Base-by-base conservation (phyloP, 2,888 invertebrate species). In the Cryptus viduatorius region DNA sequence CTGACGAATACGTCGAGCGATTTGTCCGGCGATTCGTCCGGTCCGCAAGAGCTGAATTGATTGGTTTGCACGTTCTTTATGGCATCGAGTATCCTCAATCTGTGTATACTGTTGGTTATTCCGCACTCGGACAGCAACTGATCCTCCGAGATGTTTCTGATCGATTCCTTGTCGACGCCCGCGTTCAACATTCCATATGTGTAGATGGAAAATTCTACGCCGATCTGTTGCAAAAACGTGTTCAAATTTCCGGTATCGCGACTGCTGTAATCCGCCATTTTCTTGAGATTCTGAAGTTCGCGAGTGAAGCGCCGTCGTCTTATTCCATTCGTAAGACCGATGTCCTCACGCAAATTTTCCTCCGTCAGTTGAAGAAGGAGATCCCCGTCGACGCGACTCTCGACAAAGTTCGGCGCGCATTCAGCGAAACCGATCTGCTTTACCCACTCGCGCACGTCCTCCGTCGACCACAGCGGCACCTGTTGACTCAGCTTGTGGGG, bases 401-500 rank as follows among this genome's bases (percentile, higher is more conserved):
- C 97, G 64, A 96, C 96, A 93, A 99, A 99, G 93, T 97, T 97
- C 1, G 94, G 95, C 2, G 97, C 96, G 90, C 97, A 98, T 91
- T 97, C 97, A 16, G 96, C 95, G 93, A 99, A 99, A 0, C 99
- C 99, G 90, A 99, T 98, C 95, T 99, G 99, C 92, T 98, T 98
- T 0, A 99, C 98, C 99, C 99, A 99, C 94, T 99, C 98, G 89
- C 97, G 95, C 0, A 99, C 99, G 93, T 99, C 99, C 93, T 98
- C 98, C 24, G 97, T 97, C 0, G 98, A 98, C 99, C 99, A 99
- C 7, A 99, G 95, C 0, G 99, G 99, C 56, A 99, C 99, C 94
- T 99, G 99, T 93, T 99, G 99, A 48, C 99, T 98, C 79, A 99
- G 94, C 93, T 99, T 99, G 94, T 99, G 99, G 0, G 99, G 99